These are phyloP conservation scores for Dromaius novaehollandiae DNA, from an alignment of 2,113 vertebrate genomes.

Conservation along the genomic window DNA sequence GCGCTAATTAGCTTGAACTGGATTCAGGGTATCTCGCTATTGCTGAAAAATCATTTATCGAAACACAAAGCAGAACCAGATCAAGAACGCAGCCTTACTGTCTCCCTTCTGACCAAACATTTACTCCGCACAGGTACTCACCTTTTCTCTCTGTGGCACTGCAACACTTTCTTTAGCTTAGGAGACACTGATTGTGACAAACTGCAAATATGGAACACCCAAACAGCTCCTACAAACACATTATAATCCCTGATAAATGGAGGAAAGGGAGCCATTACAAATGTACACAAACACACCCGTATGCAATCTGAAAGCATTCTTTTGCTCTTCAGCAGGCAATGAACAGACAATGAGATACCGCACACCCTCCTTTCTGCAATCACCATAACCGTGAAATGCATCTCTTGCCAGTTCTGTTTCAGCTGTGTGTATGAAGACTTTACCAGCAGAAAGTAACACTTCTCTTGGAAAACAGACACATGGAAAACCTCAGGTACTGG, in stretches of 20 bases:
- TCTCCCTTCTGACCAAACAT: neutral
- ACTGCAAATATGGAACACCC: neutral
- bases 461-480: neutral
- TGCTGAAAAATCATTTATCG: neutral
- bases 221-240: neutral
- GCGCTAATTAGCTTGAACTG: neutral
- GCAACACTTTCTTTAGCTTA: accelerated
- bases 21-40: neutral
- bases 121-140: neutral
- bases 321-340: neutral
- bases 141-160: neutral
- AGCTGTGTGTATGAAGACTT: accelerated
- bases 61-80: neutral
- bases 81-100: neutral
- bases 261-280: neutral
- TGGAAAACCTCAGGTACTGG: neutral
- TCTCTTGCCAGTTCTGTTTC: neutral
- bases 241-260: neutral
- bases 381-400: neutral
- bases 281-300: accelerated
- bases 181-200: accelerated
- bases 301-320: neutral
- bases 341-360: neutral
- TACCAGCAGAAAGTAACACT: neutral
- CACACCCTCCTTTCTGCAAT: neutral